Percentiles rank a stretch among this genome's conserved stretches.
Evolutionary conservation across 2,113 vertebrate genomes (phyloP).

Genomic region (Lophura nycthemera): DNA sequence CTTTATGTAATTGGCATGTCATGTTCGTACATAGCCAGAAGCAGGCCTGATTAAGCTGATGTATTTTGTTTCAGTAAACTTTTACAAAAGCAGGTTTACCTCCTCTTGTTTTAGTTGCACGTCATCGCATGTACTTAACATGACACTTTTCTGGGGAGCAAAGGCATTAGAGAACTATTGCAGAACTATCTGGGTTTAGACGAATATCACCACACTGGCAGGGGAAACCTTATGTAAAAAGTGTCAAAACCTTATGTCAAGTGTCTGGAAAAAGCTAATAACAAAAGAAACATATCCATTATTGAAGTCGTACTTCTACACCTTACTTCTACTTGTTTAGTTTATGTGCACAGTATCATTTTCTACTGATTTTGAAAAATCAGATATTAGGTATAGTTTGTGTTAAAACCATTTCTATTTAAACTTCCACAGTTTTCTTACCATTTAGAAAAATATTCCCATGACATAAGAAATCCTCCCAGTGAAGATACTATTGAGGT

Average conservation of each 20-base stretch:
- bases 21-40: conserved; percentile 84
- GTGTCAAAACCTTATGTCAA: background rate
- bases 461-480: conserved; percentile 12
- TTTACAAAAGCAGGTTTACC: conserved; percentile 82
- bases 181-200: background rate
- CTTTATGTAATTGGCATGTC: conserved; percentile 94
- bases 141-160: conserved; percentile 50
- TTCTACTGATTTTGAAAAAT: background rate
- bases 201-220: background rate
- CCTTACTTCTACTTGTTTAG: background rate
- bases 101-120: conserved; percentile 69
- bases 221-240: background rate
- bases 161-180: background rate
- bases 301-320: background rate
- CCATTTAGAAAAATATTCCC: conserved; percentile 9
- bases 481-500: background rate
- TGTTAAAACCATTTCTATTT: background rate
- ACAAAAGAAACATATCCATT: background rate
- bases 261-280: background rate
- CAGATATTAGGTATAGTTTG: background rate
- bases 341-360: background rate
- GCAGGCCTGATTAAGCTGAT: conserved; percentile 90
- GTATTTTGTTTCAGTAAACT: conserved; percentile 90
- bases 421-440: background rate
- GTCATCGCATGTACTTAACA: conserved; percentile 65